Evolutionary conservation across 1,140 invertebrate genomes (phyloP).

Genomic region (Contarinia nasturtii): DNA sequence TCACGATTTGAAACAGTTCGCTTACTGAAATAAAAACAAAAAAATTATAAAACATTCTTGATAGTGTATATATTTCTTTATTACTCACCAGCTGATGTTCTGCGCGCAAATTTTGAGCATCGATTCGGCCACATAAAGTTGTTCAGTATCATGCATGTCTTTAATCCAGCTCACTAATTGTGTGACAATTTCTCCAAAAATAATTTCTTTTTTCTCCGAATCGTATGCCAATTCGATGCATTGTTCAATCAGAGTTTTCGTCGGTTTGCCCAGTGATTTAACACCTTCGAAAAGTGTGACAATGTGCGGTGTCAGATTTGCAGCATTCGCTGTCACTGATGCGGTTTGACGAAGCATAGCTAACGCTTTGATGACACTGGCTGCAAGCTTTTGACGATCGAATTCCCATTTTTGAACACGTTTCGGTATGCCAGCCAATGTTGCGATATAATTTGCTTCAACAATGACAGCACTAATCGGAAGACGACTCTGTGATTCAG

Average conservation of each 20-base stretch:
- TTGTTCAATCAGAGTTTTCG: conserved; percentile 17
- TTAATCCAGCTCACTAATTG: conserved; percentile 21
- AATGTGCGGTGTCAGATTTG: conserved; percentile 11
- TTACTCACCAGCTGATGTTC: conserved; percentile 23
- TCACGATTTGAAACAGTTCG: conserved; percentile 21
- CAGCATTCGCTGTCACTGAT: neutral
- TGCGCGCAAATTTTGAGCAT: conserved; percentile 24
- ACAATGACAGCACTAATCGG: conserved; percentile 12
- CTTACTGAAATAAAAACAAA: conserved; percentile 18
- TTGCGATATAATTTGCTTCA: conserved; percentile 18
- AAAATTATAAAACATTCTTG: too few relatives aligned
- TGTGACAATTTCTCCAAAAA: conserved; percentile 17
- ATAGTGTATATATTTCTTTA: too few relatives aligned
- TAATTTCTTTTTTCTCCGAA: conserved; percentile 12
- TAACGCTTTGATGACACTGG: conserved; percentile 13
- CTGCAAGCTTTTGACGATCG: conserved; percentile 9
- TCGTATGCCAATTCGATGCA: conserved; percentile 24
- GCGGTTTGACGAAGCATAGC: conserved; percentile 9
- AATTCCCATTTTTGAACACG: conserved; percentile 13
- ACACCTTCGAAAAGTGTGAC: conserved; percentile 20
- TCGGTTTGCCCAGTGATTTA: conserved; percentile 16
- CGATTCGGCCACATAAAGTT: conserved; percentile 22
- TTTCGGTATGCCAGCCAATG: conserved; percentile 14
- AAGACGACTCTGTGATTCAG: neutral
- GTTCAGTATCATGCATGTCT: conserved; percentile 21